Conservation (phyloP, 2,888 invertebrate genomes). For the Crossocerus cetratus region DNA sequence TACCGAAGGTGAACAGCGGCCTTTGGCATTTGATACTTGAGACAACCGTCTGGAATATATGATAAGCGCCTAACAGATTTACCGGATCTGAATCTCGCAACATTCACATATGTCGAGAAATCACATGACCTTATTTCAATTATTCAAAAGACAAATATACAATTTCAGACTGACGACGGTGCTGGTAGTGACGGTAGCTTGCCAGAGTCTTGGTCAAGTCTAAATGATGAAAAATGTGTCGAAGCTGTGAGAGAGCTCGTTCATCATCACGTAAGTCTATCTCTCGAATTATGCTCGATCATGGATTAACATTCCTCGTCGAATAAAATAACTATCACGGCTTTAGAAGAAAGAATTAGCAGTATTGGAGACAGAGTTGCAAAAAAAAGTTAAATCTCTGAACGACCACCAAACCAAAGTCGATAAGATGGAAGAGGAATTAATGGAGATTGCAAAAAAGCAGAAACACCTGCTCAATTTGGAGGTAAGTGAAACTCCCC, state of each 20-base stretch:
- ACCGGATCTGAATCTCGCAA: too few species aligned
- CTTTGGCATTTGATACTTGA: too few species aligned
- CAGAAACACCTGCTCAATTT: constrained; percentile 76
- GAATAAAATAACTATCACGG: neutral
- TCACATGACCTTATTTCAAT: too few species aligned
- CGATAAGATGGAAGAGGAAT: constrained; percentile 84
- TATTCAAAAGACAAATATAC: constrained; percentile 30
- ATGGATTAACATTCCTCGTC: constrained; percentile 3
- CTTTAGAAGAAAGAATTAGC: constrained; percentile 85
- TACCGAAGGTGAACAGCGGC: constrained; percentile 11
- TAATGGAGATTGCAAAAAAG: constrained; percentile 83
- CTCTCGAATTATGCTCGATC: neutral
- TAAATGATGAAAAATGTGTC: constrained; percentile 81
- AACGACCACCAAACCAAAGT: constrained; percentile 83
- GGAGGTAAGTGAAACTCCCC: constrained; percentile 62
- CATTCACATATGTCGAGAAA: too few species aligned
- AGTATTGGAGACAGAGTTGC: constrained; percentile 84
- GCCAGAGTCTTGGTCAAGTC: constrained; percentile 73
- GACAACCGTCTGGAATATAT: too few species aligned
- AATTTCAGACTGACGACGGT: constrained; percentile 75
- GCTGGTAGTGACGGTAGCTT: constrained; percentile 70
- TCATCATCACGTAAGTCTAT: constrained; percentile 83
- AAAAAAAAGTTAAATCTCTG: constrained; percentile 81
- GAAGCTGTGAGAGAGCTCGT: constrained; percentile 83
- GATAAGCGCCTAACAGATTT: too few species aligned